Evolutionary conservation across 2,113 vertebrate genomes (phyloP).

Genomic region (Thermophis baileyi): DNA sequence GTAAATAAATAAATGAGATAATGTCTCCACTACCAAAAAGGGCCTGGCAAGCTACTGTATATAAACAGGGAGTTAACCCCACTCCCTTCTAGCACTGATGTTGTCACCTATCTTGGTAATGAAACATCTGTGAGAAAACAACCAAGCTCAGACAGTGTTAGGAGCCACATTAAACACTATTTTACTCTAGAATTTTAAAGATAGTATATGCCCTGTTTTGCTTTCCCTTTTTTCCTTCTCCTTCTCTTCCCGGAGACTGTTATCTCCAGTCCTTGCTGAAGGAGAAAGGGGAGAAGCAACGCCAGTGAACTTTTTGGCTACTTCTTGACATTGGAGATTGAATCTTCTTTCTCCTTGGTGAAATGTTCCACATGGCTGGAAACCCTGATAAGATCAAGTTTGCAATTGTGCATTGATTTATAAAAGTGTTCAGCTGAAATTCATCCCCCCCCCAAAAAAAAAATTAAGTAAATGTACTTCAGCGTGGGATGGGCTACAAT

Average conservation of each 20-base stretch:
- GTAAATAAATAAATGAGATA: too few relatives aligned
- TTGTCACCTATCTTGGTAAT: too few relatives aligned
- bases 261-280: background rate
- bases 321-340: background rate
- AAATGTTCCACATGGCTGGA: background rate
- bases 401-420: background rate
- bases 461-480: background rate
- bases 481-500: background rate
- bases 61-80: too few relatives aligned
- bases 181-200: background rate
- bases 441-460: accelerated
- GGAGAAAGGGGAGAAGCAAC: background rate
- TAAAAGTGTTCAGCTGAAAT: background rate
- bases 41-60: too few relatives aligned
- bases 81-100: too few relatives aligned
- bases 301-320: background rate
- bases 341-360: background rate
- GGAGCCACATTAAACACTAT: background rate
- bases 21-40: too few relatives aligned
- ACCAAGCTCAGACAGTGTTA: too few relatives aligned
- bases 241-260: background rate
- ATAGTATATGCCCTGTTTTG: background rate
- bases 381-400: background rate
- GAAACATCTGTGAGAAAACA: too few relatives aligned
- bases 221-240: background rate